Base-by-base conservation (phyloP, 2,797 vertebrate genomes). In the Garrulus glandarius region DNA sequence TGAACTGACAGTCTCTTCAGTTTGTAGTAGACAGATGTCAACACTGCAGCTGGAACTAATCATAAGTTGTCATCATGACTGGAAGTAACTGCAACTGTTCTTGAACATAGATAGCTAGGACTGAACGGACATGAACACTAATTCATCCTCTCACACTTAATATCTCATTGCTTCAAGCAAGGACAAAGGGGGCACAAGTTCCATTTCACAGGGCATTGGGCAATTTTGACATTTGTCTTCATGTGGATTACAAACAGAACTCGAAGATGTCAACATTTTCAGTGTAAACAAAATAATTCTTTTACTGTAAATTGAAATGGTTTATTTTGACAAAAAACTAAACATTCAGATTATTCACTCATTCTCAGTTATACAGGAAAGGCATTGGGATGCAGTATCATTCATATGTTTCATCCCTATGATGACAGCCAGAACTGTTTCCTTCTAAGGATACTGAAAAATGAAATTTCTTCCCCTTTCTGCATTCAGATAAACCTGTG, bases 1-100 rank as follows among this genome's bases (percentile, higher is more conserved):
- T 94, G 70, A 96, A 87, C 79, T 72, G 86, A 78, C 72, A 59
- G 37, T 41, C 81, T 80, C 74, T 74, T 87, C 74, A 87, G 49
- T 60, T 57, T 77, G 75, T 77, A 94, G 77, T 12, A 86, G 92
- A 92, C 76, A 92, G 55, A 95, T 94, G 90, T 97, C 95, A 96
- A 87, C 88, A 80, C 77, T 89, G 87, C 95, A 96, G 93, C 93
- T 97, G 94, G 92, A 94, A 75, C 89, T 46, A 76, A 85, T 96
- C 81, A 57, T 2, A 60, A 83, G 27, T 80, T 95, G 81, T 95
- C 93, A 82, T 94, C 81, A 64, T 87, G 69, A 92, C 64, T 96
- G 64, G 44, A 87, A 91, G 75, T 43, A 87, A 92, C 64, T 8
- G 43, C 83, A 91, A 82, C 63, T 93, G 82, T 60, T 84, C 65